These are phyloP conservation scores for Cecropterus lyciades DNA, from an alignment of 1,140 invertebrate genomes.

Conservation along the genomic window DNA sequence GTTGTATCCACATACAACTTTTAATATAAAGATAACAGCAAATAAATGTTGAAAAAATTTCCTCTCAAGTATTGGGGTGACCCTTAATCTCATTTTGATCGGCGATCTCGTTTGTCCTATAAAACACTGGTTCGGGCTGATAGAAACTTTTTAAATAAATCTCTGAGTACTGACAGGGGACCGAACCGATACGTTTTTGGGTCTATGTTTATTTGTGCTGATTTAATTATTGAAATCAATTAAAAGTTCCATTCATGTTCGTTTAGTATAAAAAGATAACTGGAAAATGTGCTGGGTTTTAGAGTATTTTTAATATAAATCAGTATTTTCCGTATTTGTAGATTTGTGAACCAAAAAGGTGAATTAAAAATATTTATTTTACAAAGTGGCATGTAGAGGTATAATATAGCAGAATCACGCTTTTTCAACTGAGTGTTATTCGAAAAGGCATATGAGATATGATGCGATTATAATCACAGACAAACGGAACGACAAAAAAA, in stretches of 20 bases:
- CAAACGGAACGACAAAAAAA: no score
- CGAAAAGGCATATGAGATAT: no score
- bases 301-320: neutral
- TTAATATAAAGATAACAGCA: neutral
- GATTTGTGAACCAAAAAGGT: no score
- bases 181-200: conserved; percentile 52
- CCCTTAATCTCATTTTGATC: conserved; percentile 35
- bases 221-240: conserved; percentile 45
- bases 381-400: no score
- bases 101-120: conserved; percentile 48
- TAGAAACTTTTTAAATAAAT: conserved; percentile 74
- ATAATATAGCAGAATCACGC: no score
- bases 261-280: conserved; percentile 2
- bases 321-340: no score
- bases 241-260: conserved; percentile 32
- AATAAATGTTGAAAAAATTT: neutral
- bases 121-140: conserved; percentile 47
- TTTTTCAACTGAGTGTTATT: no score
- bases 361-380: no score
- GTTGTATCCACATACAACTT: neutral
- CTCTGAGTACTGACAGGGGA: conserved; percentile 62
- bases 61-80: neutral
- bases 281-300: neutral
- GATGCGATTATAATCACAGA: no score
- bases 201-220: conserved; percentile 45